A percentile compares a stretch with the other conserved stretches of the same genome.
phyloP scores from a whole-genome alignment of 2,113 vertebrate species.

The Vireo altiloquus region DNA sequence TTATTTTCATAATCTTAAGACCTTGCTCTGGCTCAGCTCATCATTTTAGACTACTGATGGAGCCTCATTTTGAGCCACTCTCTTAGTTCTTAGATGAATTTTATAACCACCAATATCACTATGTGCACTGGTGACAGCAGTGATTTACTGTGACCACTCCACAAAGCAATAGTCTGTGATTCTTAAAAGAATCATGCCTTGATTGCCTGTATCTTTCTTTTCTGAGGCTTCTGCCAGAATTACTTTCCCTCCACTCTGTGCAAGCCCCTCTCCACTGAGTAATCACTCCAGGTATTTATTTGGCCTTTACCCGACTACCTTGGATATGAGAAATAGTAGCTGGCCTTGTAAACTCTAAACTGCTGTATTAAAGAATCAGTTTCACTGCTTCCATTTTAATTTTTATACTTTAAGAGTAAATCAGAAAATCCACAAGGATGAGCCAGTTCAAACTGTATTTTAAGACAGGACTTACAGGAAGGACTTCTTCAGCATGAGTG shows the following conservation, averaged over 20 bases:
- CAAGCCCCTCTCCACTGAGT: neutral
- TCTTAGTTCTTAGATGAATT: neutral
- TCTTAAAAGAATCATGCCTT: neutral
- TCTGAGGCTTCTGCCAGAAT: neutral
- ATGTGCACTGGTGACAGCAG: neutral
- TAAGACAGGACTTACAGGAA: neutral
- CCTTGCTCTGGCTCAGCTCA: neutral
- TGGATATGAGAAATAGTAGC: neutral
- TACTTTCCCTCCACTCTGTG: neutral
- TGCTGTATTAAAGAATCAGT: neutral
- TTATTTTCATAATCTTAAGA: neutral
- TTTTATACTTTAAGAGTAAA: neutral
- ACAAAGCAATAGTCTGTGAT: neutral
- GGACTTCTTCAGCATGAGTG: neutral
- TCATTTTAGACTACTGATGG: neutral
- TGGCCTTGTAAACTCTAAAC: neutral
- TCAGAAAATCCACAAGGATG: neutral
- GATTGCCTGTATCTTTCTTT: neutral
- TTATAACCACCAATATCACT: neutral
- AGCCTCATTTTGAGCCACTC: neutral
- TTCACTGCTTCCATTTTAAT: neutral
- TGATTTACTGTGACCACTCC: neutral
- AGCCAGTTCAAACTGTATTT: neutral
- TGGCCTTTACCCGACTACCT: neutral
- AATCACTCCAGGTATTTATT: neutral